phyloP scores from a whole-genome alignment of 2,888 invertebrate species.

The Subacronicta megacephala region DNA sequence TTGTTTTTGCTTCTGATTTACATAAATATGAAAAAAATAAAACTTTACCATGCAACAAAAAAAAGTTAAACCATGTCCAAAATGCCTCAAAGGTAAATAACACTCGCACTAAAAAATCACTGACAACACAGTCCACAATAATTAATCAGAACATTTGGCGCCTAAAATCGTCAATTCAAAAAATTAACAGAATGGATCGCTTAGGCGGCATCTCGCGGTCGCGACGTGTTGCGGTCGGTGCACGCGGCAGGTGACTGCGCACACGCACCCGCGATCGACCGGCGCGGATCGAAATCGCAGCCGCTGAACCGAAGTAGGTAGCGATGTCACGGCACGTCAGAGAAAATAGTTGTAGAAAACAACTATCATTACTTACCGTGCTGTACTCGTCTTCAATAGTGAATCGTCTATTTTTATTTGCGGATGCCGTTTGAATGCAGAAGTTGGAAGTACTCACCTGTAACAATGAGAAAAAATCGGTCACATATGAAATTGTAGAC shows the following conservation, averaged over 20 bases:
- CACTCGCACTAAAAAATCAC: constrained; percentile 57
- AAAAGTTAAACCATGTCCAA: constrained; percentile 56
- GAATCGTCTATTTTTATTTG: constrained; percentile 71
- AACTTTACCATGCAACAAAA: constrained; percentile 55
- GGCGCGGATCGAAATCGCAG: constrained; percentile 69
- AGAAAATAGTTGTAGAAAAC: constrained; percentile 81
- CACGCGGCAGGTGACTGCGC: constrained; percentile 81
- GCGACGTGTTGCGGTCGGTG: constrained; percentile 71
- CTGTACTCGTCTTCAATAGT: constrained; percentile 64
- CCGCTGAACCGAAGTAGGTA: constrained; percentile 75
- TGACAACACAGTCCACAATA: constrained; percentile 59
- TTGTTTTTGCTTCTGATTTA: constrained; percentile 8
- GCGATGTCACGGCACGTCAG: constrained; percentile 78
- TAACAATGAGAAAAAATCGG: constrained; percentile 71
- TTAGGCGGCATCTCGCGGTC: constrained; percentile 64
- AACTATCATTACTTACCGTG: constrained; percentile 75
- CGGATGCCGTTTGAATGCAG: constrained; percentile 70
- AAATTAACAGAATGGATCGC: constrained; percentile 60
- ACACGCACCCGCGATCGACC: constrained; percentile 61
- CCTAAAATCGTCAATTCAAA: constrained; percentile 62
- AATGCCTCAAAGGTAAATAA: constrained; percentile 60
- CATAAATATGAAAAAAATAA: constrained; percentile 22
- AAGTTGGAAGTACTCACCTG: constrained; percentile 70
- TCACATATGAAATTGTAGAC: constrained; percentile 60
- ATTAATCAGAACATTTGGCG: constrained; percentile 50